A percentile compares a stretch with the other conserved stretches of the same genome.
phyloP scores from a whole-genome alignment of 2,888 invertebrate genomes.

The Athetis lepigone region DNA sequence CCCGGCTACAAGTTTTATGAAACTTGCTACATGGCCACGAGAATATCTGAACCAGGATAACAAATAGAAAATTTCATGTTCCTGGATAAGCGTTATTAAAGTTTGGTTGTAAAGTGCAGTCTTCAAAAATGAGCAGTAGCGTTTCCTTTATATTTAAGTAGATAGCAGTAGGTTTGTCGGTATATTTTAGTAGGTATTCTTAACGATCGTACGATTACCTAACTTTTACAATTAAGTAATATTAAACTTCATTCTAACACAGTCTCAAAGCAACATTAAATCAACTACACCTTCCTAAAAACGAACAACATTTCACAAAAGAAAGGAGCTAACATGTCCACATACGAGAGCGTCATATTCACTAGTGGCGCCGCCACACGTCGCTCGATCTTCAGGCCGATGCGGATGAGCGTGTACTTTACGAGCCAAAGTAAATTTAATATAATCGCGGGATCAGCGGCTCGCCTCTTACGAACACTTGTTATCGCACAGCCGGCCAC shows the following conservation, averaged over 20 bases:
- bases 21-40: conserved; percentile 10
- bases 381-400: neutral
- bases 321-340: neutral
- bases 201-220: too few relatives aligned
- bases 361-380: neutral
- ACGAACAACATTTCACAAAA: neutral
- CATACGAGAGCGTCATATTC: neutral
- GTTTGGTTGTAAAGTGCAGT: too few relatives aligned
- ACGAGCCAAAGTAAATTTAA: conserved; percentile 44
- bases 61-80: conserved; percentile 1
- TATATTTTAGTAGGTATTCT: too few relatives aligned
- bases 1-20: conserved; percentile 32
- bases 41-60: neutral
- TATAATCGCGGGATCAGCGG: conserved; percentile 11
- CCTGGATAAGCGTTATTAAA: too few relatives aligned
- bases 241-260: too few relatives aligned
- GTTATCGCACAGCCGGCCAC: conserved; percentile 42
- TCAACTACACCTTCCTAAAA: too few relatives aligned
- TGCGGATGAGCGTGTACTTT: conserved; percentile 22
- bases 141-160: too few relatives aligned
- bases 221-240: too few relatives aligned
- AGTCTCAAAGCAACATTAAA: too few relatives aligned
- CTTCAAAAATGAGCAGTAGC: too few relatives aligned
- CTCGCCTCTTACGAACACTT: conserved; percentile 37
- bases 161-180: too few relatives aligned